Base-by-base conservation (phyloP, 2,888 invertebrate species). In the Glaucopsyche alexis region DNA sequence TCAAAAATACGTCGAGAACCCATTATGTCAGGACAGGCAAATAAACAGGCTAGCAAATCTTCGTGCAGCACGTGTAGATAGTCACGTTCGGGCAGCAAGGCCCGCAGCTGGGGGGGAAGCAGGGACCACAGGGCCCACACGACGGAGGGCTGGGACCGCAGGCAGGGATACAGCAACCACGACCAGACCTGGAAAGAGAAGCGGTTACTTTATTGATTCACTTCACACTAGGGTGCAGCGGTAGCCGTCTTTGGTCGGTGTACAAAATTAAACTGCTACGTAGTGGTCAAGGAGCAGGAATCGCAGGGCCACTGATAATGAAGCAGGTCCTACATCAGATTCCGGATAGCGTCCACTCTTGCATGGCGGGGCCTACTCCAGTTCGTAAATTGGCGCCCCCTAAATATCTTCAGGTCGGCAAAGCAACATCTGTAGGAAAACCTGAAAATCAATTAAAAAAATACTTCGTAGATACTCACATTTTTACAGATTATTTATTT, bases 31-130 rank as follows among this genome's bases (percentile, higher is more conserved):
- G 29, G 69, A 55, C 64, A 64, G n/a, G n/a, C n/a, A n/a, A n/a
- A n/a, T 55, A 71, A 60, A 6, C 29, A 7, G 5, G 38, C 75
- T 81, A 91, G 80, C 91, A 91, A 77, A 90, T 91, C 89, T 91
- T 91, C 72, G 90, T 91, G 81, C 90, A 91, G 80, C 90, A 90
- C 50, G 90, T 90, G 83, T 90, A 88, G 77, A 91, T 90, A 1
- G 90, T 91, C 75, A 91, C 90, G 77, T 81, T 81, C 0, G 90
- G 90, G 78, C 90, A 89, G 80, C 88, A 81, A 45, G 82, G 81
- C 45, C 83, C 83, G 74, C 81, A 77, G 77, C 83, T 80, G 70
- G 82, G 81, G 64, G 78, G 60, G 13, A 60, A 76, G 64, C 76
- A 60, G 73, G 82, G 81, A 73, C 85, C 83, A 74, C 80, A 78